Conservation (phyloP, 2,797 vertebrate genomes). For the Halcyon chelicuti region DNA sequence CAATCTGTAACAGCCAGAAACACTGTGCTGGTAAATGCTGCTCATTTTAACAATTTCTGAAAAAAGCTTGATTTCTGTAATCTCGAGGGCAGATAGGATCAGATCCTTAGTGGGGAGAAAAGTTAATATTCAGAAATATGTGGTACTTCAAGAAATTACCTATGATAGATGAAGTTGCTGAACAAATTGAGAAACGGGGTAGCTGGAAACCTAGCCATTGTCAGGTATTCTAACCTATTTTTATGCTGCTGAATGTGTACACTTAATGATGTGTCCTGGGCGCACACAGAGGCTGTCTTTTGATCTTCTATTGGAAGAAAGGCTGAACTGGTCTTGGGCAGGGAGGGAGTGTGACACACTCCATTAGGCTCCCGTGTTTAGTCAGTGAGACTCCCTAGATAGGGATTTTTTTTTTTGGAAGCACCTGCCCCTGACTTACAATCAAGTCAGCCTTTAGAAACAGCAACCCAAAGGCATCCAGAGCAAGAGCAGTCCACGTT, state of each 20-base stretch:
- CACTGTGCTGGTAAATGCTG: background rate
- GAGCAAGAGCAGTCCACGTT: background rate
- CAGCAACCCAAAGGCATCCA: background rate
- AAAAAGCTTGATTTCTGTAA: background rate
- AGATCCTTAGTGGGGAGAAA: background rate
- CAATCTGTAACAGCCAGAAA: background rate
- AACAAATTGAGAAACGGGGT: background rate
- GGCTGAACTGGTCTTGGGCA: background rate
- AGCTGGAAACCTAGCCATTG: background rate
- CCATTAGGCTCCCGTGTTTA: background rate
- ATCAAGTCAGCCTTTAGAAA: background rate
- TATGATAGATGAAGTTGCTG: background rate
- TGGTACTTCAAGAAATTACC: background rate
- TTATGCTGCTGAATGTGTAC: background rate
- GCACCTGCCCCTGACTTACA: background rate
- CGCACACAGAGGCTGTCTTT: background rate
- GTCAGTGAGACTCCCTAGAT: background rate
- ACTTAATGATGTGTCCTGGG: background rate
- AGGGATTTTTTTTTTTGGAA: background rate
- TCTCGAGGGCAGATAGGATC: background rate
- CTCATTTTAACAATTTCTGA: background rate
- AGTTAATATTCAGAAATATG: background rate
- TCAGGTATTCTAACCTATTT: background rate
- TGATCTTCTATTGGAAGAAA: background rate
- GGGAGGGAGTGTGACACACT: rapidly evolving